Percentiles rank a stretch among this genome's conserved stretches.
phyloP scores from a whole-genome alignment of 2,797 vertebrate species.

The Amphiprion clarkii region DNA sequence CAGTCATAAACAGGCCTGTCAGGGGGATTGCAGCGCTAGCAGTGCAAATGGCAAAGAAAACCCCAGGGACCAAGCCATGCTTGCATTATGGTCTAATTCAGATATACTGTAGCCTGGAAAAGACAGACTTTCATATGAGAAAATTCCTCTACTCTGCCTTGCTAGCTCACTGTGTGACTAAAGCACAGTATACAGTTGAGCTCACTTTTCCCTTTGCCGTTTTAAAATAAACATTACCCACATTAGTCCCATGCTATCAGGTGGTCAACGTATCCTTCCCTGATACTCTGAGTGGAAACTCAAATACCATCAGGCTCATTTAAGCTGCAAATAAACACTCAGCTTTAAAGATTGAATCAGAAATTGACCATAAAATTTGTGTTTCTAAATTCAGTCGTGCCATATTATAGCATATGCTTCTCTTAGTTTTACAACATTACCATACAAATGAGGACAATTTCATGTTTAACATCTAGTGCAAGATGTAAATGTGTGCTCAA shows the following conservation, averaged over 20 bases:
- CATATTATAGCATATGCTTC: slow-evolving; percentile 57
- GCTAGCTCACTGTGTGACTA: slow-evolving; percentile 42
- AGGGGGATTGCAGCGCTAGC: slow-evolving; percentile 78
- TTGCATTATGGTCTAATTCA: slow-evolving; percentile 78
- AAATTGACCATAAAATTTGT: slow-evolving; percentile 75
- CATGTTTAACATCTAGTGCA: slow-evolving; percentile 72
- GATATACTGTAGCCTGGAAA: slow-evolving; percentile 62
- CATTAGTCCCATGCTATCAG: slow-evolving; percentile 40
- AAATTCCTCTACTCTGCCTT: slow-evolving; percentile 49
- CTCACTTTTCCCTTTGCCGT: slow-evolving; percentile 27
- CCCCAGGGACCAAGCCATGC: slow-evolving; percentile 70
- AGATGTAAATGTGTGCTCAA: slow-evolving; percentile 78
- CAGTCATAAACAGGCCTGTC: slow-evolving; percentile 81
- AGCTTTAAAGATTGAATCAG: slow-evolving; percentile 63
- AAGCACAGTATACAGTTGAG: slow-evolving; percentile 50
- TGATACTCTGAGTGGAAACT: slow-evolving; percentile 52
- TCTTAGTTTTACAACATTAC: slow-evolving; percentile 75
- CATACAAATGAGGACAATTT: slow-evolving; percentile 82
- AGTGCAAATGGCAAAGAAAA: slow-evolving; percentile 81
- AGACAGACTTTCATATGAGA: slow-evolving; percentile 62
- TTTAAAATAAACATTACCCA: slow-evolving; percentile 45
- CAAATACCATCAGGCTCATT: slow-evolving; percentile 60
- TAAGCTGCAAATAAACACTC: slow-evolving; percentile 62
- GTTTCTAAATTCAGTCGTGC: slow-evolving; percentile 67
- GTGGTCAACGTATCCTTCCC: slow-evolving; percentile 44